Evolutionary conservation across 2,797 vertebrate genomes (phyloP), one percentile per base, ranked within the genome.

Genomic region (Petrocephalus sullivani): DNA sequence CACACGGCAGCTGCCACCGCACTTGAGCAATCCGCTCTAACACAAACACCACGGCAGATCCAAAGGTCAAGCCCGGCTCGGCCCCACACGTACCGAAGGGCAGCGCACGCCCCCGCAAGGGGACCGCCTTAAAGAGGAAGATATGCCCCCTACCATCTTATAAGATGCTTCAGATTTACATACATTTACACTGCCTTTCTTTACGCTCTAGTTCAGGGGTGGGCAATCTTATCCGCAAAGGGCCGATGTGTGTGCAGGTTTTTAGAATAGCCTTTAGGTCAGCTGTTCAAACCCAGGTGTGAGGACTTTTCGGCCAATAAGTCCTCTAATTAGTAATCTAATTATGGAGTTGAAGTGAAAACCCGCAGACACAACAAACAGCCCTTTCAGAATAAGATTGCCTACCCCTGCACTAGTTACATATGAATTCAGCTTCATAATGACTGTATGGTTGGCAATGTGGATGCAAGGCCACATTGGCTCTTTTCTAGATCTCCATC

Each of bases 11-110:
- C 21, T 46, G 46, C 49, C 86, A 53, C 21, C 3, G 9, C 12
- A 28, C 85, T 87, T 89, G 75, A 87, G 88, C 75, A 89, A 89
- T 87, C 58, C 56, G 86, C 23, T 54, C 85, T 21, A 89, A 89
- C 57, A 87, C 88, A 87, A 89, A 89, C 84, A 89, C 75, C 75
- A 9, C 3, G 23, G 51, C 23, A 33, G 57, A 83, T 89, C 78
- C 88, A 78, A 89, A 89, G 88, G 75, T 89, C 88, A 87, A 28
- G 28, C 33, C 41, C 78, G 0, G 57, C 75, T 64, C 57, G 64
- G 85, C 49, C 49, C 85, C 16, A 2, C 75, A 53, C 46, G 54
- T 58, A 67, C 14, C 23, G 21, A 19, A 58, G 51, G 54, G 53
- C 81, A 67, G n/a, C 51, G 21, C 46, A 9, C 10, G 16, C n/a